phyloP scores from a whole-genome alignment of 2,888 invertebrate genomes.

The Thyatira batis region DNA sequence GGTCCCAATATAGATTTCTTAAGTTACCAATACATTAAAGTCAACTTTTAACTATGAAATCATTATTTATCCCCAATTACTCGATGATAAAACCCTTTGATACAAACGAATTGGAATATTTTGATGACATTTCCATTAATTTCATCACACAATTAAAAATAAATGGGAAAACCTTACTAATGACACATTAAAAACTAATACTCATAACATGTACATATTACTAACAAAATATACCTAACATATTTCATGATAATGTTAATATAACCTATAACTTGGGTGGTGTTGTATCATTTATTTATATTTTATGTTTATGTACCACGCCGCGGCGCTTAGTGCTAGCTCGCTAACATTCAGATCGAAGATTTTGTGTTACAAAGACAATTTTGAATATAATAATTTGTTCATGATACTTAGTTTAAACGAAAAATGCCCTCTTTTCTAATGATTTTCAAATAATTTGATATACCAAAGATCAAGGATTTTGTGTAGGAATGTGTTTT shows the following conservation, averaged over 20 bases:
- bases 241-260: neutral
- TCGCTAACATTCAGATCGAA: neutral
- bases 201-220: neutral
- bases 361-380: neutral
- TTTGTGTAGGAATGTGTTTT: too few species aligned
- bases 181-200: neutral
- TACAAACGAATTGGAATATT: too few species aligned
- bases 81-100: too few species aligned
- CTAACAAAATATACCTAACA: neutral
- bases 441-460: neutral
- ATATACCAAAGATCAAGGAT: too few species aligned
- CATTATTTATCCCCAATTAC: too few species aligned
- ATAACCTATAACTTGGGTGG: constrained; percentile 20
- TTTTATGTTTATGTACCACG: constrained; percentile 17
- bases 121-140: too few species aligned
- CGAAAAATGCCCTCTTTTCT: too few species aligned
- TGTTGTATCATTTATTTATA: constrained; percentile 23
- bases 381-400: too few species aligned
- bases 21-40: too few species aligned
- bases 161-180: neutral
- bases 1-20: too few species aligned
- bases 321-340: constrained; percentile 21
- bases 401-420: too few species aligned
- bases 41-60: too few species aligned
- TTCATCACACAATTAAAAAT: neutral